A percentile compares a stretch with the other conserved stretches of the same genome.
Evolutionary conservation across 2,113 vertebrate species (phyloP).

Genomic region (Shinisaurus crocodilurus): DNA sequence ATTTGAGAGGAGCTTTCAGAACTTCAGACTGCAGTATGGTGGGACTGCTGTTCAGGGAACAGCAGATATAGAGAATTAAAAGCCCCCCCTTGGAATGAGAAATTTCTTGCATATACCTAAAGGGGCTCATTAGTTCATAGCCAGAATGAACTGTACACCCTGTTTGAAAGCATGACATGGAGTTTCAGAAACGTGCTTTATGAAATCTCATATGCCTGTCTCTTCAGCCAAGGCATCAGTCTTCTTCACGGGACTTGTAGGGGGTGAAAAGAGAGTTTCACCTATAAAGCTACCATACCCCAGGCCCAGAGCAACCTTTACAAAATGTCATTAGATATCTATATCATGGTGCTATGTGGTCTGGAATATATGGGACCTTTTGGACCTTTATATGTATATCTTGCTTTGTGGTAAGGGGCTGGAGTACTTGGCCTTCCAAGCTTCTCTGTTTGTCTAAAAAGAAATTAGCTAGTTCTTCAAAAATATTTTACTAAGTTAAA

Average conservation of each 20-base stretch:
- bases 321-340: neutral
- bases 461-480: neutral
- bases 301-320: neutral
- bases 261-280: fast-evolving
- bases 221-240: neutral
- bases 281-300: fast-evolving
- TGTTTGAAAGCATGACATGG: too few species aligned
- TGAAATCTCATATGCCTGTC: neutral
- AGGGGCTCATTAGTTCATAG: neutral
- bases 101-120: neutral
- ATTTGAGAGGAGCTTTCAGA: neutral
- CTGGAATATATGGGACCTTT: neutral
- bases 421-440: neutral
- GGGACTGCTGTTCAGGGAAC: neutral
- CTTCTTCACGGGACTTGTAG: neutral
- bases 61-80: neutral
- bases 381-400: neutral
- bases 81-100: neutral
- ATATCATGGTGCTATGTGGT: neutral
- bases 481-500: neutral
- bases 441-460: neutral
- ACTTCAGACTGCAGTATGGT: neutral
- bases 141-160: neutral
- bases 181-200: too few species aligned
- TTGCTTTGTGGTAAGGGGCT: neutral